Base-by-base conservation (phyloP, 2,113 vertebrate species). In the Myocastor coypus region DNA sequence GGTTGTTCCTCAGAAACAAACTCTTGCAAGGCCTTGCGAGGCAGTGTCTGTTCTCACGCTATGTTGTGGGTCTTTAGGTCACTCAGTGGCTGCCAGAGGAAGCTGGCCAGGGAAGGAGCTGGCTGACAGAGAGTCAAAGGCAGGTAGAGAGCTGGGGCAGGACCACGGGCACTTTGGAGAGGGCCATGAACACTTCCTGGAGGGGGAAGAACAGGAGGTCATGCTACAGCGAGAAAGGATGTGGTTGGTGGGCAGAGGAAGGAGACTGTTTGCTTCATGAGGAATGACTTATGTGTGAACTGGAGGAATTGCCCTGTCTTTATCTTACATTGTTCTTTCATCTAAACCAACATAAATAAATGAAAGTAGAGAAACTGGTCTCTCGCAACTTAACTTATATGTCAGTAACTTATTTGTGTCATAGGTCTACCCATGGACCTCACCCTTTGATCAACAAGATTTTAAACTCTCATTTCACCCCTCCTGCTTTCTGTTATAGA, bases 401-500 rank as follows among this genome's bases (percentile, higher is more conserved):
- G 55, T 57, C 55, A 14, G 19, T 57, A 57, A 57, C 16, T 57
- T 57, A 17, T 19, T 5, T 57, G 55, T 57, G 16, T 57, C 55
- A 57, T 16, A 57, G 17, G 55, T 57, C 55, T 57, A 57, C 32
- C 11, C 6, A 81, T 17, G 7, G 55, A 34, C 37, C 19, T 28
- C 10, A 61, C 50, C 42, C 40, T 37, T 37, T 85, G 34, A 30
- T 14, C 57, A 81, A 77, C 34, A 52, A 69, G 34, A 32, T 87
- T 94, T 80, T 59, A 75, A 93, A 77, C 34, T 84, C 32, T 81
- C 30, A 89, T 92, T 91, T 69, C n/a, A 37, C 42, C 0, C 82
- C 89, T 96, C 97, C 28, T 82, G 87, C 96, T 32, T 97, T 97
- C 98, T 12, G 40, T 77, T 97, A 52, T 96, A 99, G 98, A 88